Evolutionary conservation across 2,797 vertebrate species (phyloP).

Genomic region (Enteromius radiatus): DNA sequence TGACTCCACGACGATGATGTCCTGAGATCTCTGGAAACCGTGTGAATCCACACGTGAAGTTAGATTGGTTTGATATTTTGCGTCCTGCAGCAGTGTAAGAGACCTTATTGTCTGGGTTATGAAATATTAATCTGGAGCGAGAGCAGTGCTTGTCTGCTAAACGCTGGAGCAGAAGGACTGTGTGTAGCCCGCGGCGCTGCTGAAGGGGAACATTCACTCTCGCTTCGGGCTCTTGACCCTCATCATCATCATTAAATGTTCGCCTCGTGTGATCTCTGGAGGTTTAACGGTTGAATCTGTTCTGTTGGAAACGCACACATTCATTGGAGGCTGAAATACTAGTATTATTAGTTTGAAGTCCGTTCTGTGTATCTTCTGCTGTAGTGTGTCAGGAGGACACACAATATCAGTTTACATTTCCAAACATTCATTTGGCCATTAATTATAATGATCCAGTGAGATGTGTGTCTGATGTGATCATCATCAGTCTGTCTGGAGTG

Average conservation of each 20-base stretch:
- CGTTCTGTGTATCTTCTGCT: too few species aligned
- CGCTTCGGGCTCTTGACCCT: too few species aligned
- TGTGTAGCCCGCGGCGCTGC: constrained; percentile 72
- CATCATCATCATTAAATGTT: too few species aligned
- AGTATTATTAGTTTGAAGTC: too few species aligned
- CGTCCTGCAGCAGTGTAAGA: neutral
- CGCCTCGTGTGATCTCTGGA: constrained; percentile 58
- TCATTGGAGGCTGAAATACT: neutral
- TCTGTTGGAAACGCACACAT: too few species aligned
- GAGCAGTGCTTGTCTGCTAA: constrained; percentile 80
- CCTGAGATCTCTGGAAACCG: neutral
- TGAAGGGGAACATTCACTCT: constrained; percentile 50
- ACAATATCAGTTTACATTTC: too few species aligned
- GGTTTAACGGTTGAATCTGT: neutral
- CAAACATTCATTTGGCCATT: too few species aligned
- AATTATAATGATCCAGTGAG: too few species aligned
- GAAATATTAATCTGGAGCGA: constrained; percentile 83
- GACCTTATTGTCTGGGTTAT: constrained; percentile 68
- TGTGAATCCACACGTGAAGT: too few species aligned
- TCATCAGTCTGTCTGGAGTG: too few species aligned
- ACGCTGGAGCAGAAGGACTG: constrained; percentile 75
- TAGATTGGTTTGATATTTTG: neutral
- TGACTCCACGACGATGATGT: neutral
- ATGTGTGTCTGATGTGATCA: too few species aligned
- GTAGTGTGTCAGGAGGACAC: too few species aligned